Evolutionary conservation across 2,888 invertebrate genomes (phyloP).

Genomic region (Hipparchia sbordonii): DNA sequence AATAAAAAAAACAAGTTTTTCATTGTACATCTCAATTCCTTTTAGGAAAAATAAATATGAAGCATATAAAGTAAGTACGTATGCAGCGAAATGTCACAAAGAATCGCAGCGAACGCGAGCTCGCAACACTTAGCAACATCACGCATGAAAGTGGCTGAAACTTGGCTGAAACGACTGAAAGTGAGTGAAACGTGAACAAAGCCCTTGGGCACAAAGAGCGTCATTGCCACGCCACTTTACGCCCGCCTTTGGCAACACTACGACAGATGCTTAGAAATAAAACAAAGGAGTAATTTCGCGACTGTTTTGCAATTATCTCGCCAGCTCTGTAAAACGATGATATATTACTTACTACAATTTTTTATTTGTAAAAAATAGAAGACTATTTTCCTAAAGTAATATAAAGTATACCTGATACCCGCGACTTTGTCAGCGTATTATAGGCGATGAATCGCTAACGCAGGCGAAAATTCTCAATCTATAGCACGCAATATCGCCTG

Average conservation of each 20-base stretch:
- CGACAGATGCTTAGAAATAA: background rate
- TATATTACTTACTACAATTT: no score
- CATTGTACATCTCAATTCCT: no score
- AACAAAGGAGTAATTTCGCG: background rate
- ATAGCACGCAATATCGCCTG: no score
- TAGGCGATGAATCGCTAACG: no score
- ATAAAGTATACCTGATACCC: no score
- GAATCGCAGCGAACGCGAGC: background rate
- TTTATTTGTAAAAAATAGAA: no score
- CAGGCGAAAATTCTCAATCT: no score
- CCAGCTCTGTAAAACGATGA: no score
- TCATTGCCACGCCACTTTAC: constrained; percentile 8
- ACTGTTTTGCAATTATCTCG: no score
- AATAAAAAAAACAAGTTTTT: no score
- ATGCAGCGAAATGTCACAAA: background rate
- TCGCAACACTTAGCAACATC: background rate
- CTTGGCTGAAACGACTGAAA: background rate
- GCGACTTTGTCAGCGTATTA: no score
- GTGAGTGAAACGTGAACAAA: constrained; percentile 1
- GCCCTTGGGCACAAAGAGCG: background rate
- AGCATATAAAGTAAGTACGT: background rate
- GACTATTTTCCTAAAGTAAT: no score
- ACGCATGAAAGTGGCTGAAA: background rate
- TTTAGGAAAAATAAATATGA: background rate
- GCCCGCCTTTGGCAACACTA: background rate